Conservation (phyloP, 2,113 vertebrate genomes). For the Taxidea taxus region DNA sequence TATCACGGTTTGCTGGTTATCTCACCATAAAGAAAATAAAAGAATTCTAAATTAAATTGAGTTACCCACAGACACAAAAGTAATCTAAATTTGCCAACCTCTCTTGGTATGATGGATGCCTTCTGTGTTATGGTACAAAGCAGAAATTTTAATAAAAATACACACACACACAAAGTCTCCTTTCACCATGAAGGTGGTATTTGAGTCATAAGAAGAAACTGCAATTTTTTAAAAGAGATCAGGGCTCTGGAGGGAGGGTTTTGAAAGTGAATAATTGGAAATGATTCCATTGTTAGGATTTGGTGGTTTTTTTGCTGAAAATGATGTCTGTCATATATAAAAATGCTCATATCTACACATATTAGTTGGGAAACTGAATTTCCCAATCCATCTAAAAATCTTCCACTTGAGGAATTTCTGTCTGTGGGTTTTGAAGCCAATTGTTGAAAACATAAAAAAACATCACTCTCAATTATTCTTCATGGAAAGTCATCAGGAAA, state of each 20-base stretch:
- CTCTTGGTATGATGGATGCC: not conserved
- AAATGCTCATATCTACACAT: not conserved
- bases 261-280: constrained; percentile 31
- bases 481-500: not conserved
- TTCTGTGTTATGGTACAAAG: not conserved
- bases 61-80: not conserved
- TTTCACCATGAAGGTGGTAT: not conserved
- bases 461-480: not conserved
- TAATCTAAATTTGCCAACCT: not conserved
- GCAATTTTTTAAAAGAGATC: not conserved
- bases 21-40: not conserved
- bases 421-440: constrained; percentile 22
- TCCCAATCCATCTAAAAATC: constrained; percentile 2
- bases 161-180: not conserved
- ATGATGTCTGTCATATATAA: not conserved
- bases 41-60: not conserved
- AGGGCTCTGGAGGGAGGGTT: not conserved
- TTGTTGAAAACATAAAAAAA: constrained; percentile 4
- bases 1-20: not conserved
- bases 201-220: not conserved
- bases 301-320: constrained; percentile 3
- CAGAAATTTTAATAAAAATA: not conserved
- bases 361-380: constrained; percentile 28
- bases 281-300: not conserved
- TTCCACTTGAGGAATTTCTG: not conserved